These are phyloP conservation scores for Rapana venosa DNA, from an alignment of 2,888 invertebrate genomes.

Conservation along the genomic window DNA sequence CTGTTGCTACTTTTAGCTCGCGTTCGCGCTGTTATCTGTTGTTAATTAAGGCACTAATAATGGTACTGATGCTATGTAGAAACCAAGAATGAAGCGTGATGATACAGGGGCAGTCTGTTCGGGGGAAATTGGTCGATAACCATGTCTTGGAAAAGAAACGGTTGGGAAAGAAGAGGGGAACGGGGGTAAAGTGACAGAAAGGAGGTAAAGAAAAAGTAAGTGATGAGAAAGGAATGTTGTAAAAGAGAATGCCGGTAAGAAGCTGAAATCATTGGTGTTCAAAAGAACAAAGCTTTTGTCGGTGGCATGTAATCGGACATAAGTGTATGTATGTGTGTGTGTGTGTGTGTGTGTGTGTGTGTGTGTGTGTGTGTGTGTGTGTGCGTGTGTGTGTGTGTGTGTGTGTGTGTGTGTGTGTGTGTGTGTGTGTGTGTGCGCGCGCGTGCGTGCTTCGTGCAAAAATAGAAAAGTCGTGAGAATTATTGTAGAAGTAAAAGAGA, in stretches of 20 bases:
- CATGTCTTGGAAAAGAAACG: not conserved
- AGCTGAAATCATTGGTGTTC: not conserved
- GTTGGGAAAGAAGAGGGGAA: not conserved
- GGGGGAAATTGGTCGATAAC: too few species aligned
- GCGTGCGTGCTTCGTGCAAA: not conserved
- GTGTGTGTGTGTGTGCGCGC: not conserved
- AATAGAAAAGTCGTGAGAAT: too few species aligned
- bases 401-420: conserved; percentile 1
- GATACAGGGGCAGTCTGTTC: too few species aligned
- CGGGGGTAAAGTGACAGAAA: not conserved
- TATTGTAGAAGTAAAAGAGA: too few species aligned
- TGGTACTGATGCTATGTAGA: too few species aligned
- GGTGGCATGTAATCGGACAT: not conserved
- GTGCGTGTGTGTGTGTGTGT: not conserved
- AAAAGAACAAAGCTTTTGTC: not conserved
- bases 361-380: not conserved
- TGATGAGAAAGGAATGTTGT: not conserved
- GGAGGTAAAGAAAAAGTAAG: not conserved
- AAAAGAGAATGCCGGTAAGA: not conserved
- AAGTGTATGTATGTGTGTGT: not conserved
- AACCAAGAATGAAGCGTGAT: too few species aligned
- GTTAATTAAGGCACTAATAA: too few species aligned
- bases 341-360: not conserved
- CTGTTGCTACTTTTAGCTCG: too few species aligned
- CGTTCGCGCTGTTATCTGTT: too few species aligned